Percentiles rank a stretch among this genome's conserved stretches.
These are phyloP conservation scores for Malurus leucopterus DNA, from an alignment of 2,797 vertebrate species.

Conservation along the genomic window DNA sequence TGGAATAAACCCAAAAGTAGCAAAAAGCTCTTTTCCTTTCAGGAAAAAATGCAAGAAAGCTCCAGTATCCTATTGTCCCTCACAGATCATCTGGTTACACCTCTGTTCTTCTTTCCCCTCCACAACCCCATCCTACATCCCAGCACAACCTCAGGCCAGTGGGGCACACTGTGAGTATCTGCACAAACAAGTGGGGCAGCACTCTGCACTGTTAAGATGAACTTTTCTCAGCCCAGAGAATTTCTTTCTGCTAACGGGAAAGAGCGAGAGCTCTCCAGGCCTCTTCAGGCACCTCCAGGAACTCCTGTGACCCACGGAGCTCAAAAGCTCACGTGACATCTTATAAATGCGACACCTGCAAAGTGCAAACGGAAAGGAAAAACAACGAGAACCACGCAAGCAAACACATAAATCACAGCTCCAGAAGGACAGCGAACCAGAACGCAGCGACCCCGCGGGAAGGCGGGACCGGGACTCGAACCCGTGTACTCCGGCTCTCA, in stretches of 20 bases:
- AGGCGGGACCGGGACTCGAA: background rate
- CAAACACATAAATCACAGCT: fast-evolving
- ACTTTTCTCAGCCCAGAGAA: background rate
- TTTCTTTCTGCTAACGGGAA: fast-evolving
- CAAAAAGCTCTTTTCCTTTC: background rate
- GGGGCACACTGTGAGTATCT: fast-evolving
- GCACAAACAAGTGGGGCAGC: background rate
- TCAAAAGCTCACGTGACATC: no score
- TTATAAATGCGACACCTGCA: fast-evolving
- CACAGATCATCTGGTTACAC: fast-evolving
- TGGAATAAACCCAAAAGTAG: background rate
- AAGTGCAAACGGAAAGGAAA: fast-evolving
- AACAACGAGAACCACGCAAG: fast-evolving
- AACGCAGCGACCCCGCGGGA: fast-evolving
- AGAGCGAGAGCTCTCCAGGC: background rate
- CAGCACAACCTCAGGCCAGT: background rate
- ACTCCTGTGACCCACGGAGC: fast-evolving
- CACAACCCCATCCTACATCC: fast-evolving
- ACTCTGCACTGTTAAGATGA: background rate
- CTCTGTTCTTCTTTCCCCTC: background rate
- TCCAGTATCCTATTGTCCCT: background rate
- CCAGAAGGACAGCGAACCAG: fast-evolving
- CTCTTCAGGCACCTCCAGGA: background rate
- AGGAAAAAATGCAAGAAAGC: background rate
- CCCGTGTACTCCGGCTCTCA: fast-evolving